Percentiles rank a stretch among this genome's conserved stretches.
These are phyloP conservation scores for Drosophila parvula DNA, from an alignment of 1,140 invertebrate genomes.

Conservation along the genomic window DNA sequence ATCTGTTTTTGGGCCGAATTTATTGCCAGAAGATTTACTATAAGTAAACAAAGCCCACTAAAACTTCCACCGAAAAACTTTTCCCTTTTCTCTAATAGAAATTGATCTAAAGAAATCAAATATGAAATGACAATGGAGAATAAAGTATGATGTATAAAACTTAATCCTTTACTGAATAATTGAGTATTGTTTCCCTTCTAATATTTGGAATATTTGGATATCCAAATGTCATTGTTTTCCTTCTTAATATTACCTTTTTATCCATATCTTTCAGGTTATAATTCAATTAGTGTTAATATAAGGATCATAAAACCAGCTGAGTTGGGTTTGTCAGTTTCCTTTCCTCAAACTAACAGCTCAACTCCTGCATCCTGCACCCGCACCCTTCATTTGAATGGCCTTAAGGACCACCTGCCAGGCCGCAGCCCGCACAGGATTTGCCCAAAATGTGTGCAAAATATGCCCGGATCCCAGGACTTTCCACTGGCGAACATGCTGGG, in stretches of 20 bases:
- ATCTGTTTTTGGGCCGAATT: not conserved
- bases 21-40: not conserved
- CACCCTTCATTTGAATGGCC: constrained; percentile 26
- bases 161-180: not conserved
- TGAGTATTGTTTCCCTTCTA: no score
- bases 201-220: not conserved
- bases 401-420: constrained; percentile 50
- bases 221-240: not conserved
- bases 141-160: not conserved
- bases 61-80: not conserved
- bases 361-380: not conserved
- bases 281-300: constrained; percentile 23
- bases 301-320: constrained; percentile 8
- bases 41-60: not conserved
- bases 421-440: constrained; percentile 58
- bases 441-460: constrained; percentile 62
- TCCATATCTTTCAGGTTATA: not conserved
- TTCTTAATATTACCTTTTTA: not conserved
- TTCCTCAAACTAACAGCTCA: not conserved
- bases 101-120: not conserved
- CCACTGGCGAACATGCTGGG: constrained; percentile 53
- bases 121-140: not conserved
- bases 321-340: constrained; percentile 8
- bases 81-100: not conserved
- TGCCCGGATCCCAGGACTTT: constrained; percentile 57